These are phyloP conservation scores for Peromyscus leucopus DNA, from an alignment of 2,113 vertebrate species.

Conservation along the genomic window DNA sequence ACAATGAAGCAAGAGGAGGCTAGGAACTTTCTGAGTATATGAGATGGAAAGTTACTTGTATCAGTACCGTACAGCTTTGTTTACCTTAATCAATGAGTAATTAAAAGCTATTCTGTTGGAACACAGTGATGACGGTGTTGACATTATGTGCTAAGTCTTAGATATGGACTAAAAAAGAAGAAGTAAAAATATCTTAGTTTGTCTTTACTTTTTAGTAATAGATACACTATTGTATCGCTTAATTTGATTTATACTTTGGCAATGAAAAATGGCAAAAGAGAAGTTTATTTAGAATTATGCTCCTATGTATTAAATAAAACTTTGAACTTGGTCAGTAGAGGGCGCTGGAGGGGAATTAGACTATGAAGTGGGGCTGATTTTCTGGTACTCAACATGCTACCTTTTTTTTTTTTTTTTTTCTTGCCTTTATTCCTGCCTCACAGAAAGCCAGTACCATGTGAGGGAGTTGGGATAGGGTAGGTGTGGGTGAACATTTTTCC, in stretches of 20 bases:
- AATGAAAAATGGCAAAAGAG: background rate
- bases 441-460: background rate
- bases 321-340: constrained; percentile 48
- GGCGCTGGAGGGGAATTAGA: background rate
- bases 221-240: background rate
- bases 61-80: background rate
- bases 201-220: constrained; percentile 28
- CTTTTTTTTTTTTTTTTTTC: background rate
- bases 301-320: background rate
- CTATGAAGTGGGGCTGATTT: background rate
- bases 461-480: accelerated
- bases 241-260: background rate
- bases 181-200: background rate
- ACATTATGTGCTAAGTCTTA: background rate
- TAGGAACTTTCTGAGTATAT: background rate
- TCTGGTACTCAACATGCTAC: background rate
- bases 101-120: background rate
- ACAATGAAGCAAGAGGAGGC: background rate
- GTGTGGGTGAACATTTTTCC: too few relatives aligned
- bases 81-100: background rate
- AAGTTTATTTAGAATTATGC: background rate
- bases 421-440: background rate
- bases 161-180: background rate
- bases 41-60: constrained; percentile 21
- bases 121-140: background rate